Evolutionary conservation across 2,888 invertebrate genomes (phyloP).

Genomic region (Euphydryas editha): DNA sequence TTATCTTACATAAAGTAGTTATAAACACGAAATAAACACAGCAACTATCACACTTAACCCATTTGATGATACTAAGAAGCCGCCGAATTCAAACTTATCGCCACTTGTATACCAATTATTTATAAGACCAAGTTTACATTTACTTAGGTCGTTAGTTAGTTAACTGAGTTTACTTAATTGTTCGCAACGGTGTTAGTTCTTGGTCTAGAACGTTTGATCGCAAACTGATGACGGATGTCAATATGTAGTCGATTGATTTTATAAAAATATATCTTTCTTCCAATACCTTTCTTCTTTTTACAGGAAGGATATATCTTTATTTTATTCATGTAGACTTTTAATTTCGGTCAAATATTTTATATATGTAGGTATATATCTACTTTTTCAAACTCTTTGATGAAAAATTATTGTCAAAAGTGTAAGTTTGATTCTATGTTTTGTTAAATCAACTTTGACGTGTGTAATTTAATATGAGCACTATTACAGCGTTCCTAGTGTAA

Average conservation of each 20-base stretch:
- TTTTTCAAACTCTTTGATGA: too few species aligned
- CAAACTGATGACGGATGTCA: neutral
- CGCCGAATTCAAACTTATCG: conserved; percentile 33
- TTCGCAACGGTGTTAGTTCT: conserved; percentile 28
- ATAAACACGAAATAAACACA: neutral
- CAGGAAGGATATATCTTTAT: too few species aligned
- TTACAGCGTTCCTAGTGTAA: too few species aligned
- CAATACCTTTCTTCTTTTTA: too few species aligned
- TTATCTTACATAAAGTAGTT: neutral
- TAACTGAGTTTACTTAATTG: conserved; percentile 37
- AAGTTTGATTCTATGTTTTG: too few species aligned
- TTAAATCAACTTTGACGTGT: too few species aligned
- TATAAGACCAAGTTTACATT: conserved; percentile 48
- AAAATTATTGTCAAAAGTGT: too few species aligned
- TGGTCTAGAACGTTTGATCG: conserved; percentile 30
- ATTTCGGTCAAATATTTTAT: too few species aligned
- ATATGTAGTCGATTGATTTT: conserved; percentile 22
- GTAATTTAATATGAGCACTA: too few species aligned
- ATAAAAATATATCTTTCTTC: conserved; percentile 11
- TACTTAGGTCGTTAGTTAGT: conserved; percentile 49
- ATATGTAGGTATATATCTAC: too few species aligned
- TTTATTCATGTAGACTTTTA: too few species aligned
- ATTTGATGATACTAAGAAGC: conserved; percentile 17
- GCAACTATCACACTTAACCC: neutral
- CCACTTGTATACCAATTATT: conserved; percentile 44